Percentiles rank a stretch among this genome's conserved stretches.
These are phyloP conservation scores for Xenops minutus DNA, from an alignment of 2,797 vertebrate species.

Conservation along the genomic window DNA sequence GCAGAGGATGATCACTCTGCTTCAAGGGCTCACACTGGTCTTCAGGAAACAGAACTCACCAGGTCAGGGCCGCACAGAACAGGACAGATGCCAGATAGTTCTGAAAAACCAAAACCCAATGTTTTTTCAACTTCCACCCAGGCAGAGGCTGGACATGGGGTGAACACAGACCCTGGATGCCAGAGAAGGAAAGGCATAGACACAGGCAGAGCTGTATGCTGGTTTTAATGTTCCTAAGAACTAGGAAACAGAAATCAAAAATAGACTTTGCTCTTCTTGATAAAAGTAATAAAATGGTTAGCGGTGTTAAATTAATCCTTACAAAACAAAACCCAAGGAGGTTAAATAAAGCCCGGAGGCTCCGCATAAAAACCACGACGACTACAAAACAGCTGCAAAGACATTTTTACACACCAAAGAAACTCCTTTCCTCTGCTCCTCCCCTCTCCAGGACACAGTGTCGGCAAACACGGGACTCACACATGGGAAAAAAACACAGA, in stretches of 20 bases:
- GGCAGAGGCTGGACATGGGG: background rate
- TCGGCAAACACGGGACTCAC: background rate
- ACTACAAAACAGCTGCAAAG: conserved; percentile 70
- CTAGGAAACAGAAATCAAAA: conserved; percentile 75
- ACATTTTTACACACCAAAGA: conserved; percentile 46
- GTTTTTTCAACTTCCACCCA: background rate
- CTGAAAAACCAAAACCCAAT: background rate
- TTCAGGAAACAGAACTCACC: background rate
- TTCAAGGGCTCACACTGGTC: background rate
- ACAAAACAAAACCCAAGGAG: conserved; percentile 64
- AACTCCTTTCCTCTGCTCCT: background rate
- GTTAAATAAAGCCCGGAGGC: conserved; percentile 43
- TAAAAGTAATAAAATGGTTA: conserved; percentile 78
- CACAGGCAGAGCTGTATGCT: background rate
- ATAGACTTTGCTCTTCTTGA: conserved; percentile 73
- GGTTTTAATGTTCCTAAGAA: conserved; percentile 58
- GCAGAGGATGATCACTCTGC: accelerated
- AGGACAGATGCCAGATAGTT: accelerated
- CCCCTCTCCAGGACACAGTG: background rate
- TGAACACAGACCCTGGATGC: background rate
- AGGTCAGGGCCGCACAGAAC: accelerated
- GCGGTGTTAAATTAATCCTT: conserved; percentile 80
- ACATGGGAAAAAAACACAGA: background rate
- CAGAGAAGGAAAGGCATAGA: background rate
- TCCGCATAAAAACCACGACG: conserved; percentile 45